Base-by-base conservation (phyloP, 1,140 invertebrate genomes). In the Ganaspis sp. region DNA sequence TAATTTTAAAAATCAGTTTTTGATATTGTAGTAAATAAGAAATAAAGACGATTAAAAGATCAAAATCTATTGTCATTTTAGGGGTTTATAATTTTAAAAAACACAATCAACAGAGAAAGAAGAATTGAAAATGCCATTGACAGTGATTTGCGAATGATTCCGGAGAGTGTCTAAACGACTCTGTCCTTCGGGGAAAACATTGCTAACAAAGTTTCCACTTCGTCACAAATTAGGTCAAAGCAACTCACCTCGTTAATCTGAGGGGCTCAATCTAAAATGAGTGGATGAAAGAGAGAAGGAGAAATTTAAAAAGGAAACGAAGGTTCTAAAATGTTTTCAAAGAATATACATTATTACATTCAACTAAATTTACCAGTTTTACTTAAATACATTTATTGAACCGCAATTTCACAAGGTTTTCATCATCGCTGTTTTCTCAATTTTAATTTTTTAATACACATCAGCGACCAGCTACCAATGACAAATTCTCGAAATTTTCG, bases 361-460 rank as follows among this genome's bases (percentile, higher is more conserved):
- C 12, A 64, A 64, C 9, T 15, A 64, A 29, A 15, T 64, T n/a
- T 64, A 64, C 58, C 12, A 64, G 26, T 64, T 64, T 64, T 64
- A 64, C 23, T 64, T 64, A 64, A 64, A 64, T 64, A 64, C 58
- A 64, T 64, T 64, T 64, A 64, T 64, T 64, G 58, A 64, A 64
- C 23, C 58, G 12, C 58, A 64, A 64, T 64, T 64, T 29, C 26
- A 29, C 58, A 64, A 15, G 11, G 15, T 64, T 26, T 15, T 64
- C 11, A 64, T 26, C 1, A 64, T 29, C 26, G 23, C 23, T 64
- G 21, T 64, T 64, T 45, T 45, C 1, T 4, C 12, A 45, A 8
- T 49, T 49, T 5, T 15, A 49, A 17, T 4, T 49, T 49, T 49
- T 45, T n/a, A 15, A 45, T 45, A 45, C 4, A 45, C 42, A 45